Conservation (phyloP, 1,140 invertebrate genomes). For the Micrasema minimum region DNA sequence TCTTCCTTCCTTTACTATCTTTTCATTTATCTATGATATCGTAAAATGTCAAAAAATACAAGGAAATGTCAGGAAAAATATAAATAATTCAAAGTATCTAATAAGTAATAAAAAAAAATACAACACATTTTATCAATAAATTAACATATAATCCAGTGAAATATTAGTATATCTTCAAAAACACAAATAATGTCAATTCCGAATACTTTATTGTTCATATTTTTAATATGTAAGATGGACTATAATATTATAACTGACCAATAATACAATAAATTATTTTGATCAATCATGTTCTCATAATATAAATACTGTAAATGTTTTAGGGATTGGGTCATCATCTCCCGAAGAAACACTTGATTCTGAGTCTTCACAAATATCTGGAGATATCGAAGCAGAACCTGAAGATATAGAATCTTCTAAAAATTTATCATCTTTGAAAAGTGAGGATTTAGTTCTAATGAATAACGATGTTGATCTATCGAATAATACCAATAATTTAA, state of each 20-base stretch:
- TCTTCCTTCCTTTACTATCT: no score
- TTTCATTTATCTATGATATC: no score
- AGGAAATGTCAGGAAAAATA: no score
- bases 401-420: slow-evolving; percentile 1
- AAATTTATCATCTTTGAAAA: slow-evolving; percentile 2
- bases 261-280: background rate
- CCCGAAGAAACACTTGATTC: slow-evolving; percentile 11
- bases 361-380: background rate
- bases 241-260: background rate
- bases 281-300: background rate
- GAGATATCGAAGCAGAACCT: background rate
- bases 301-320: background rate
- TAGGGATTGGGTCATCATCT: slow-evolving; percentile 3
- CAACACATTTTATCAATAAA: no score
- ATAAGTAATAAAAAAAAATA: no score
- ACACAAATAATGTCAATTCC: slow-evolving; percentile 4
- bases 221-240: slow-evolving; percentile 19
- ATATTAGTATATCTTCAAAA: no score
- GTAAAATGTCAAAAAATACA: no score
- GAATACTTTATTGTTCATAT: slow-evolving; percentile 24
- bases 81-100: no score
- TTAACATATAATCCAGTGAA: no score
- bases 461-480: background rate
- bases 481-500: background rate
- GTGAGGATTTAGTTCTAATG: background rate